Evolutionary conservation across 2,113 vertebrate genomes (phyloP).

Genomic region (Lipophrys pholis): DNA sequence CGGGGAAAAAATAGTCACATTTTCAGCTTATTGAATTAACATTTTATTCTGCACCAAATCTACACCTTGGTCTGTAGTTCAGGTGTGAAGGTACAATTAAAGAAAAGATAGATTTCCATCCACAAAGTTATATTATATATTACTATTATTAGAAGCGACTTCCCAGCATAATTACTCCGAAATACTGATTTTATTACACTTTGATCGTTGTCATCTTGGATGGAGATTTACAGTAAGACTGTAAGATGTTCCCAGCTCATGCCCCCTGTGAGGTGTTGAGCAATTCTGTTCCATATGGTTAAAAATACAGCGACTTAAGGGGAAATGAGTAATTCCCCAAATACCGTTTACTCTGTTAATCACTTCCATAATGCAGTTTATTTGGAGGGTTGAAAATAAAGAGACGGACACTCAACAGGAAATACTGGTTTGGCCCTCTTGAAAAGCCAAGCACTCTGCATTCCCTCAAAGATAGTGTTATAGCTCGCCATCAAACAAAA

Average conservation of each 20-base stretch:
- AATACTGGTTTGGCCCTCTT: constrained; percentile 35
- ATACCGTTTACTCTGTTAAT: constrained; percentile 60
- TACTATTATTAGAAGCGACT: no score
- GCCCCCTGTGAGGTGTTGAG: constrained; percentile 1
- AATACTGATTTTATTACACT: not conserved
- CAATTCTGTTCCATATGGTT: not conserved
- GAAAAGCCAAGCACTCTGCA: constrained; percentile 25
- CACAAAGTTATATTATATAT: no score
- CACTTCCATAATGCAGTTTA: constrained; percentile 19
- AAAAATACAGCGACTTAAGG: constrained; percentile 20
- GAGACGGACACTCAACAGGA: constrained; percentile 22
- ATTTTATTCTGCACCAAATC: no score
- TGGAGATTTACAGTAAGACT: not conserved
- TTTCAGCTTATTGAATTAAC: no score
- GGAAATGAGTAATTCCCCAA: constrained; percentile 39
- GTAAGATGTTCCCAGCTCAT: constrained; percentile 4
- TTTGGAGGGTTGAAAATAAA: constrained; percentile 7
- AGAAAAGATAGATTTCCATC: no score
- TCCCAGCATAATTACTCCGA: no score
- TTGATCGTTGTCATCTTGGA: not conserved
- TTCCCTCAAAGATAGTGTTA: constrained; percentile 39
- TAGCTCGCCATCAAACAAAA: constrained; percentile 15
- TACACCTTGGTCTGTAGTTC: no score
- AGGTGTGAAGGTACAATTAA: no score
- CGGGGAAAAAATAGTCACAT: no score